phyloP scores from a whole-genome alignment of 1,140 invertebrate species.

The Brachionus koreanus region DNA sequence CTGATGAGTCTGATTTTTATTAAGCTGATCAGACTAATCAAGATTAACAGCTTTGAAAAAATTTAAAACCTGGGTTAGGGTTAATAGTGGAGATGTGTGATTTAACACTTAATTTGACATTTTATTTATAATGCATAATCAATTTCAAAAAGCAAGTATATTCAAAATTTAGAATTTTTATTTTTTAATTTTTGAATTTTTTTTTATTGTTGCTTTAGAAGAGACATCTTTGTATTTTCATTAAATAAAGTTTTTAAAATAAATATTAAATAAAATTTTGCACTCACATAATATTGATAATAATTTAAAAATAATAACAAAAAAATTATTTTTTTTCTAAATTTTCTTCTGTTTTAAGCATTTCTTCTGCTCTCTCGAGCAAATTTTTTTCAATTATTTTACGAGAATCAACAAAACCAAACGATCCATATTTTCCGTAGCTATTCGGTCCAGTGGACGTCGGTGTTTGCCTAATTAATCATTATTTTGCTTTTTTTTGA shows the following conservation, averaged over 20 bases:
- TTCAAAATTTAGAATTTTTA: neutral
- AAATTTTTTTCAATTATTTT: constrained; percentile 18
- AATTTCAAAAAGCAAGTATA: neutral
- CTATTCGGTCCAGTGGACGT: constrained; percentile 20
- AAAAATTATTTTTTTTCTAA: neutral
- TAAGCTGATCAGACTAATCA: constrained; percentile 6
- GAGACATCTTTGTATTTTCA: neutral
- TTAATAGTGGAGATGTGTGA: neutral
- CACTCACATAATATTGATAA: neutral
- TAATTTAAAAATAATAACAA: neutral
- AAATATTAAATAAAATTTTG: neutral
- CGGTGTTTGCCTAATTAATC: neutral
- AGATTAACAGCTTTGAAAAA: constrained; percentile 7
- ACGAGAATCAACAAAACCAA: constrained; percentile 5
- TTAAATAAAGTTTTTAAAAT: neutral
- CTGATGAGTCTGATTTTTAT: neutral
- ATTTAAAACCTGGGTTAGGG: constrained; percentile 7
- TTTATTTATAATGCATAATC: neutral
- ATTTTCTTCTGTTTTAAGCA: neutral
- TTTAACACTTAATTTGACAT: neutral
- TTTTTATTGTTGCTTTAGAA: neutral
- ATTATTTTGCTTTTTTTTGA: too few relatives aligned
- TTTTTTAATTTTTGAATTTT: neutral
- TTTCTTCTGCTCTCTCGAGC: neutral
- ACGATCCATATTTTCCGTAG: neutral